Percentiles rank a stretch among this genome's conserved stretches.
These are phyloP conservation scores for Rhynchonycteris naso DNA, from an alignment of 2,797 vertebrate genomes.

Conservation along the genomic window DNA sequence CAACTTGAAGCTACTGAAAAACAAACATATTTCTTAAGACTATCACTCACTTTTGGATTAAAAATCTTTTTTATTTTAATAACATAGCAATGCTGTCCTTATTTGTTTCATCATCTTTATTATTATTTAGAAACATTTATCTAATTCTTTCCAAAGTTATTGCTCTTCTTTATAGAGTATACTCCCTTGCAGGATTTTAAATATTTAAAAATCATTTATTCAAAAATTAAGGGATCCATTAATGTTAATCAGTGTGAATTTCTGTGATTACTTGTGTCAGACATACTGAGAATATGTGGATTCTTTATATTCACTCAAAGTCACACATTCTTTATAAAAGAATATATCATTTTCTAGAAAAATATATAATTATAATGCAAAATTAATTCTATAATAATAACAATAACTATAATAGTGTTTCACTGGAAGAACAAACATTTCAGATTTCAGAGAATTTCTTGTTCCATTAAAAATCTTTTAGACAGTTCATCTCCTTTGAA, in stretches of 20 bases:
- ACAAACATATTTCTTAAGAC: conserved; percentile 12
- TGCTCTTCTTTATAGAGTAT: not conserved
- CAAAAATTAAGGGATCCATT: not conserved
- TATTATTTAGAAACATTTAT: not conserved
- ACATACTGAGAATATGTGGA: not conserved
- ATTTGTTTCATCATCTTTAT: not conserved
- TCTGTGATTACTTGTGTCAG: not conserved
- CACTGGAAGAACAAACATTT: not conserved
- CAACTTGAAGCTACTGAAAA: not conserved
- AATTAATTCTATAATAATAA: not conserved
- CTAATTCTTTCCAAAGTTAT: not conserved
- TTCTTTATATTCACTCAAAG: not conserved
- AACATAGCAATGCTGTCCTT: not conserved
- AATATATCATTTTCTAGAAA: not conserved
- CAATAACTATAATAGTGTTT: not conserved
- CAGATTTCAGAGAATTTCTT: not conserved
- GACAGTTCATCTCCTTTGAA: not conserved
- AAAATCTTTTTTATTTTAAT: conserved; percentile 4
- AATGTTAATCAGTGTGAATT: not conserved
- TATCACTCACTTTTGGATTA: not conserved
- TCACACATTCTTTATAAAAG: not conserved
- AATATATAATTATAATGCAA: not conserved
- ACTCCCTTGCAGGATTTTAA: not conserved
- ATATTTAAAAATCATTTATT: not conserved
- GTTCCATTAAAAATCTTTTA: not conserved